Evolutionary conservation across 2,888 invertebrate genomes (phyloP).

Genomic region (Drosophila meridiana): DNA sequence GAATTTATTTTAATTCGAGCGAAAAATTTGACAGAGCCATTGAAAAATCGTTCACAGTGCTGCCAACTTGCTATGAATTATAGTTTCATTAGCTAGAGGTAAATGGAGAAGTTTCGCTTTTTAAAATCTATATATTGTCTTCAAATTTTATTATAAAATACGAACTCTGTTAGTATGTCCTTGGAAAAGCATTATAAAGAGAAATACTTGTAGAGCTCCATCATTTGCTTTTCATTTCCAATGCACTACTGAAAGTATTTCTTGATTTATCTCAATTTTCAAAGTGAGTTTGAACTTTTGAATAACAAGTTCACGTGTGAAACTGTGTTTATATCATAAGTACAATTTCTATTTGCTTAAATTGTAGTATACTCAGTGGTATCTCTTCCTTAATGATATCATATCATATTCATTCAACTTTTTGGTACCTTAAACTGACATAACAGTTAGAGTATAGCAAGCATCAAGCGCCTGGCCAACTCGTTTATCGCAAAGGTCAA

Average conservation of each 20-base stretch:
- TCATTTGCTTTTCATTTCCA: not conserved
- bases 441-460: slow-evolving; percentile 66
- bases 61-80: not conserved
- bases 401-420: not conserved
- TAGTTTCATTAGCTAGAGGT: not conserved
- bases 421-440: slow-evolving; percentile 53
- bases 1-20: not conserved
- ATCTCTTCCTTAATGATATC: not conserved
- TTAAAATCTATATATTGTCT: too few relatives aligned
- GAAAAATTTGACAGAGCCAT: not conserved
- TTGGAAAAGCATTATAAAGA: too few relatives aligned
- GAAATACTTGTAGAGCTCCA: too few relatives aligned
- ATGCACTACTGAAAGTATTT: not conserved
- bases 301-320: not conserved
- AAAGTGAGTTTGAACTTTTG: not conserved
- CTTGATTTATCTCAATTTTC: not conserved
- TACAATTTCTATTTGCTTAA: too few relatives aligned
- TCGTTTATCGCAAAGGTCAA: slow-evolving; percentile 7
- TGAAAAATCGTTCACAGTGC: not conserved
- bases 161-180: too few relatives aligned
- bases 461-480: slow-evolving; percentile 34
- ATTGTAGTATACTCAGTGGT: too few relatives aligned
- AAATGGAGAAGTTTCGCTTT: not conserved
- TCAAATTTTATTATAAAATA: too few relatives aligned
- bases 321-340: too few relatives aligned